These are phyloP conservation scores for Meghimatium bilineatum DNA, from an alignment of 2,888 invertebrate genomes.

Conservation along the genomic window DNA sequence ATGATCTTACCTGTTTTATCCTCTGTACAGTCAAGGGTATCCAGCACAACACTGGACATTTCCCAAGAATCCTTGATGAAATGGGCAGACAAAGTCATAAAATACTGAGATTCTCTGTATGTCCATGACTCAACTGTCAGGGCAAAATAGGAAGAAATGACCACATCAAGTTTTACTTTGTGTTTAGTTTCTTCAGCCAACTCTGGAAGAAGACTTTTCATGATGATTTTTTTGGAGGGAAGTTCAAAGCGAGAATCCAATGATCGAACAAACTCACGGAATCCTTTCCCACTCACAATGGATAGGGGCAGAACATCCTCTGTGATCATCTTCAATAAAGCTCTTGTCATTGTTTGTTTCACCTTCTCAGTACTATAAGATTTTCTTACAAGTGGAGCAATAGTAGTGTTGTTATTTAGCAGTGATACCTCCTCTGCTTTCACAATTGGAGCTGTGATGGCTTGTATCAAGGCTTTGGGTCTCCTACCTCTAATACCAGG, in stretches of 20 bases:
- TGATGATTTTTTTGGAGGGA: slow-evolving; percentile 40
- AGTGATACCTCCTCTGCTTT: slow-evolving; percentile 9
- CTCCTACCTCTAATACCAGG: slow-evolving; percentile 27
- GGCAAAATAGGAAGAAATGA: slow-evolving; percentile 41
- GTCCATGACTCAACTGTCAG: slow-evolving; percentile 46
- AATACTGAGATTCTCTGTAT: slow-evolving; percentile 29
- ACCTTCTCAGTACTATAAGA: slow-evolving; percentile 29
- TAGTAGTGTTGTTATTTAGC: neutral
- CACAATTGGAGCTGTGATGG: neutral
- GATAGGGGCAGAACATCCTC: slow-evolving; percentile 34
- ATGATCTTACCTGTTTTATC: slow-evolving; percentile 36
- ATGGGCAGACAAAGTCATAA: slow-evolving; percentile 45
- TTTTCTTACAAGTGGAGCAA: slow-evolving; percentile 2
- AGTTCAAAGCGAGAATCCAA: slow-evolving; percentile 38
- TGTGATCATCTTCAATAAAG: slow-evolving; percentile 41
- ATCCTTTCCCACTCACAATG: slow-evolving; percentile 41
- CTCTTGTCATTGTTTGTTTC: slow-evolving; percentile 33
- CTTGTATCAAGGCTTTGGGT: neutral
- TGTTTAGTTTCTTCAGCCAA: slow-evolving; percentile 42
- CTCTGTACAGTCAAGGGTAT: slow-evolving; percentile 46
- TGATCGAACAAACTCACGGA: slow-evolving; percentile 33
- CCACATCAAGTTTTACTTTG: slow-evolving; percentile 45
- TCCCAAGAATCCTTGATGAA: slow-evolving; percentile 46
- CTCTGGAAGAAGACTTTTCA: slow-evolving; percentile 35
- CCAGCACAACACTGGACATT: slow-evolving; percentile 38